phyloP scores from a whole-genome alignment of 2,888 invertebrate species.

The Yponomeuta plumbellus region DNA sequence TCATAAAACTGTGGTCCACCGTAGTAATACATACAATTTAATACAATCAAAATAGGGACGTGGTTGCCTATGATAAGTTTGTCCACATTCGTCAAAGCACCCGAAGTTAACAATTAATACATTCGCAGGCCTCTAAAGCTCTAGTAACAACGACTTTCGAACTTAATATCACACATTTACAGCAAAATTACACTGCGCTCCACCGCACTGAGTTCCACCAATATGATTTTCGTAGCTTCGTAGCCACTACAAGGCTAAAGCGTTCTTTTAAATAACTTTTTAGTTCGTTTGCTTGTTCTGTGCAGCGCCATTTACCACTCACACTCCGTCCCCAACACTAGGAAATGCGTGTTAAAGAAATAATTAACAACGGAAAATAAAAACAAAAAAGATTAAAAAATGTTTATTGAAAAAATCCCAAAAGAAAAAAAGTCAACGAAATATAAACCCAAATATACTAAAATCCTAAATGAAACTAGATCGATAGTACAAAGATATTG shows the following conservation, averaged over 20 bases:
- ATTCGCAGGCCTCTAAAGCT: conserved; percentile 71
- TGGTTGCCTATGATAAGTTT: conserved; percentile 61
- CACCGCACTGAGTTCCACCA: conserved; percentile 38
- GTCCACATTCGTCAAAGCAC: conserved; percentile 76
- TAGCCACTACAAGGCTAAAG: neutral
- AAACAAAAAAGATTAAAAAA: conserved; percentile 43
- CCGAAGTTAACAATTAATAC: conserved; percentile 73
- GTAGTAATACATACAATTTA: conserved; percentile 49
- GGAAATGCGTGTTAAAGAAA: conserved; percentile 28
- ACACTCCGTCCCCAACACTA: conserved; percentile 61
- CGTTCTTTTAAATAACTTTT: conserved; percentile 41
- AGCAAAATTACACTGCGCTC: conserved; percentile 65
- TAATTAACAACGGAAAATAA: conserved; percentile 19
- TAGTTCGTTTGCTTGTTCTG: conserved; percentile 48
- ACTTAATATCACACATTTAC: conserved; percentile 74
- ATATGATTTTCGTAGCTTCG: neutral
- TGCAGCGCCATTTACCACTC: conserved; percentile 70
- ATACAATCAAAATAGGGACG: conserved; percentile 55
- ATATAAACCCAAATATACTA: conserved; percentile 5
- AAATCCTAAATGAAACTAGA: conserved; percentile 1
- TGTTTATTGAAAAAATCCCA: conserved; percentile 44
- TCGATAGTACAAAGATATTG: neutral
- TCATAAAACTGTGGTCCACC: conserved; percentile 35
- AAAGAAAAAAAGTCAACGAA: conserved; percentile 28
- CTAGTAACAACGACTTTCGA: conserved; percentile 59